phyloP scores from a whole-genome alignment of 2,113 vertebrate species.

The Ceyx cyanopectus region DNA sequence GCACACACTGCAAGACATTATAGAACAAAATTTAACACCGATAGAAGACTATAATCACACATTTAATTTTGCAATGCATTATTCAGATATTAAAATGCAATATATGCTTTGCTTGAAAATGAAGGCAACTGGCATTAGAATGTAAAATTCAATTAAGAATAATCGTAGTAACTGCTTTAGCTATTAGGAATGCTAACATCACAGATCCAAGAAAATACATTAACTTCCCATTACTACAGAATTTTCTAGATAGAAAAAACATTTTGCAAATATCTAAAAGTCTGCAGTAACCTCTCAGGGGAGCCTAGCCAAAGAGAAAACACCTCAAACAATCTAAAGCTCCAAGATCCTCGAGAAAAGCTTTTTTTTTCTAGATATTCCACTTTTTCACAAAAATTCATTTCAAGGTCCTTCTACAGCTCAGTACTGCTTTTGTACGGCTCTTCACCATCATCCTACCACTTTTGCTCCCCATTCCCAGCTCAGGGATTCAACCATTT shows the following conservation, averaged over 20 bases:
- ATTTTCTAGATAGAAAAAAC: constrained; percentile 1
- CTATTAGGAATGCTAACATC: not conserved
- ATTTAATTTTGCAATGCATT: constrained; percentile 33
- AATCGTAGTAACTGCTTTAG: not conserved
- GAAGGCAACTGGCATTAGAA: not conserved
- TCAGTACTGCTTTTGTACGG: not conserved
- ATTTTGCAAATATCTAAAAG: not conserved
- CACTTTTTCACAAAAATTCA: not conserved
- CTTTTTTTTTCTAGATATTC: not conserved
- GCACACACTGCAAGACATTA: not conserved
- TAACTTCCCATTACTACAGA: not conserved
- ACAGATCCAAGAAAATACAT: constrained; percentile 6
- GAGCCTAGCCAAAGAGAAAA: not conserved
- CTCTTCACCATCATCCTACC: not conserved
- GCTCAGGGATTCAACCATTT: not conserved
- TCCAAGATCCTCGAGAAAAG: not conserved
- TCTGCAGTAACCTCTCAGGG: not conserved
- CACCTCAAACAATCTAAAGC: not conserved
- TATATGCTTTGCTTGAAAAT: constrained; percentile 2
- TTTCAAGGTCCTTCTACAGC: not conserved
- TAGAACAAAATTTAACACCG: not conserved
- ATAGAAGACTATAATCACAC: not conserved
- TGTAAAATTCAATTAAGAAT: constrained; percentile 31
- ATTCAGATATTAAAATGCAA: constrained; percentile 11
- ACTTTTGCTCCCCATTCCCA: not conserved